Base-by-base conservation (phyloP, 2,888 invertebrate species). In the Piscicola geometra region DNA sequence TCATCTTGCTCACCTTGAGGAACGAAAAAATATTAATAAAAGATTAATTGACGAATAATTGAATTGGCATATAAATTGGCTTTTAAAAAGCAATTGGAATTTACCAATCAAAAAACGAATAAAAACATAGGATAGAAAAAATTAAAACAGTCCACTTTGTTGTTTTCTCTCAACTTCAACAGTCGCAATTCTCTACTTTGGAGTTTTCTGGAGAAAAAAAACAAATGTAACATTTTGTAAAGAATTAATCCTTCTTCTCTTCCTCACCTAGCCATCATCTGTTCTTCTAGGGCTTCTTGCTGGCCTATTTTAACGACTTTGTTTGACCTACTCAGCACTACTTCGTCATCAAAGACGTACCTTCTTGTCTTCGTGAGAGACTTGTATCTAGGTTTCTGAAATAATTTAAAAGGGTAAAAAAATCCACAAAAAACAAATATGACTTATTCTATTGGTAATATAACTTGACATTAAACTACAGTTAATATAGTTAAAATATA, bases 311-410 rank as follows among this genome's bases (percentile, higher is more conserved):
- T 36, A 21, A 76, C 60, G 25, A 76, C 21, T 41, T 67, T 76
- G 9, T 71, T 60, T 47, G 72, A 60, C 28, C 25, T 47, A 36
- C 25, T 60, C 9, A 64, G 71, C 25, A 72, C 28, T n/a, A 41
- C 25, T n/a, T 71, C 60, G n/a, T 72, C 76, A 1, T 76, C 72
- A 25, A 71, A 76, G 2, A 52, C 60, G 66, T 76, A 76, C 30
- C 32, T 41, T n/a, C 76, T 32, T 15, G 76, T 76, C 50, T 76
- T 76, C 5, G 71, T 76, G 36, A 76, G 72, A 3, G 76, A 76
- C 41, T 47, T 70, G 72, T 76, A 76, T 30, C 50, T 72, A 3
- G 72, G 56, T 52, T n/a, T 72, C 72, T 72, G 72, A 21, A 15
- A 28, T 9, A 21, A n/a, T n/a, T n/a, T n/a, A n/a, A n/a, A n/a